These are phyloP conservation scores for Micropterix aruncella DNA, from an alignment of 2,888 invertebrate species.

Conservation along the genomic window DNA sequence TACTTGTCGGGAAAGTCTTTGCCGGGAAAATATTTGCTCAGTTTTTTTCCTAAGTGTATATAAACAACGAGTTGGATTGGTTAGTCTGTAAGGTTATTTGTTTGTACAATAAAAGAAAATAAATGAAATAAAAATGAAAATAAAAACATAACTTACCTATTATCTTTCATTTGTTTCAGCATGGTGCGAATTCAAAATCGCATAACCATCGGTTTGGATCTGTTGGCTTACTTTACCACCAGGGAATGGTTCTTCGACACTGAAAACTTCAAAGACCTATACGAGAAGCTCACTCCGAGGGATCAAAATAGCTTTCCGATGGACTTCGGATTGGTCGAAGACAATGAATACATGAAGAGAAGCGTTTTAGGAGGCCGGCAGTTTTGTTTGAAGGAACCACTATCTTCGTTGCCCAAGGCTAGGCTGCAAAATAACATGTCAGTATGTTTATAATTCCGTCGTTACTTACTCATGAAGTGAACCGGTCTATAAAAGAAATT, in stretches of 20 bases:
- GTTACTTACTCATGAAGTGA: too few species aligned
- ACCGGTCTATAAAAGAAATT: too few species aligned
- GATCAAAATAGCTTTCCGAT: slow-evolving; percentile 46
- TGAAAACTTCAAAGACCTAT: slow-evolving; percentile 47
- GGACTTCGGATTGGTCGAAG: slow-evolving; percentile 43
- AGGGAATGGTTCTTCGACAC: slow-evolving; percentile 76
- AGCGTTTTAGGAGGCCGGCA: slow-evolving; percentile 72
- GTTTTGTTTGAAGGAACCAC: slow-evolving; percentile 77
- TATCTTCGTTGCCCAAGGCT: slow-evolving; percentile 61
- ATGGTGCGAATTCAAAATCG: slow-evolving; percentile 67
- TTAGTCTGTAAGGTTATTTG: too few species aligned
- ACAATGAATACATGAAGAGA: slow-evolving; percentile 56
- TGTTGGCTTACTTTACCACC: slow-evolving; percentile 83
- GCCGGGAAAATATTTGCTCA: too few species aligned
- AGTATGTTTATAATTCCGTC: too few species aligned
- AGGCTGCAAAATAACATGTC: slow-evolving; percentile 61
- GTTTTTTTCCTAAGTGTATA: too few species aligned
- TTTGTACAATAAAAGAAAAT: too few species aligned
- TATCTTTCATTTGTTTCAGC: slow-evolving; percentile 31
- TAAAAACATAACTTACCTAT: slow-evolving; percentile 1
- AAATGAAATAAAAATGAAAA: too few species aligned
- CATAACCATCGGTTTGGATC: slow-evolving; percentile 61
- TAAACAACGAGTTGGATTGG: too few species aligned
- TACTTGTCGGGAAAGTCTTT: too few species aligned
- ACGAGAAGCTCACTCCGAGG: slow-evolving; percentile 33